Base-by-base conservation (phyloP, 2,797 vertebrate species). In the Ceryle rudis region DNA sequence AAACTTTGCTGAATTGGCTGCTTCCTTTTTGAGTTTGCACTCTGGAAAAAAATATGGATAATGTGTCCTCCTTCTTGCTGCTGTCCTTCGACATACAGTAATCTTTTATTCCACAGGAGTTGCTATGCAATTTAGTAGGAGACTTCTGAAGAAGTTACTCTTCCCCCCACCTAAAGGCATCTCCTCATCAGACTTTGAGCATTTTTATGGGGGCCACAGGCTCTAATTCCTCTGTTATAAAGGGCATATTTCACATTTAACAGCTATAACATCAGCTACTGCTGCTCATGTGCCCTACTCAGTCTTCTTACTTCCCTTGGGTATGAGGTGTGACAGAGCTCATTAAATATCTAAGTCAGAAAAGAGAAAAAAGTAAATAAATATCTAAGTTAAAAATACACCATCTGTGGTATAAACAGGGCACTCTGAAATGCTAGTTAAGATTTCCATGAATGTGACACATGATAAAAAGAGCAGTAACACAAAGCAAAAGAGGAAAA, bases 401-500 rank as follows among this genome's bases (percentile, higher is more conserved):
- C 70, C 75, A 67, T 90, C 91, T 94, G 80, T 79, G 51, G 20
- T 81, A 92, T 90, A 96, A 95, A 55, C 35, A 95, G 78, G 87
- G 28, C 64, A 83, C 61, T 93, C 44, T 14, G 8, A 77, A 81
- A 78, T 60, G 20, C 80, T 96, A 77, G 80, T 49, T 93, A 83
- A 72, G 55, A 90, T 94, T 91, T 79, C 79, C 67, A 57, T 96
- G 91, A 93, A 94, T 58, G 55, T 92, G 93, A 85, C 90, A 92
- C 62, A 90, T 90, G 96, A 92, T 95, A 51, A 96, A 97, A 95
- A 96, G 86, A 87, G 42, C 92, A 89, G 55, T 74, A 85, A 54
- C 71, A 85, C 42, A 93, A 91, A 95, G 78, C n/a, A 82, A 87
- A 93, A 86, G 58, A 90, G 78, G 62, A 80, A 80, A 91, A 95